phyloP scores from a whole-genome alignment of 2,888 invertebrate genomes.

The Ganaspis brasiliensis region DNA sequence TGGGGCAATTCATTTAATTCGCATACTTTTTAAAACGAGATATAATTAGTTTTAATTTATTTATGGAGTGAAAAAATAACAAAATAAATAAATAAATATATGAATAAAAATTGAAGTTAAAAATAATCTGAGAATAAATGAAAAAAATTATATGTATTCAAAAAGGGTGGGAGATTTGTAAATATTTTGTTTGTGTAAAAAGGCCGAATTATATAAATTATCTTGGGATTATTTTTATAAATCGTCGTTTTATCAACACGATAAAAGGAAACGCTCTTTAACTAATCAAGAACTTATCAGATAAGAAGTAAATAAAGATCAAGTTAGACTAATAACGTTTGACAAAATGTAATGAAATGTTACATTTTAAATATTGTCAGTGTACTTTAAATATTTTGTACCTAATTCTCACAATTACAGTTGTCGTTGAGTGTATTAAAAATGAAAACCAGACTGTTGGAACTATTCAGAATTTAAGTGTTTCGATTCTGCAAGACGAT shows the following conservation, averaged over 20 bases:
- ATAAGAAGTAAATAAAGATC: constrained; percentile 5
- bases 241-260: background rate
- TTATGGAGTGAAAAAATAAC: no score
- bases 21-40: no score
- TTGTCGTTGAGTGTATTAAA: background rate
- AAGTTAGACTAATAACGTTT: background rate
- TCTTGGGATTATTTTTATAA: no score
- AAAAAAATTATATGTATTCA: no score
- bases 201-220: no score
- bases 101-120: no score
- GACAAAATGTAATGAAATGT: constrained; percentile 1
- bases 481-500: constrained; percentile 62
- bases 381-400: background rate
- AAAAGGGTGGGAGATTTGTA: no score
- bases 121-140: no score
- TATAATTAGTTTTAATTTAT: no score
- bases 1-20: no score
- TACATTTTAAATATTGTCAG: background rate
- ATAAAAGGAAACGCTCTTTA: background rate
- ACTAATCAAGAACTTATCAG: constrained; percentile 29
- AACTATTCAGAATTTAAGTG: constrained; percentile 65
- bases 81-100: no score
- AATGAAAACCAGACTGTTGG: constrained; percentile 42
- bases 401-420: background rate
- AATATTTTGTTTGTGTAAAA: no score